Conservation (phyloP, 2,797 vertebrate genomes). For the Diplodus puntazzo region DNA sequence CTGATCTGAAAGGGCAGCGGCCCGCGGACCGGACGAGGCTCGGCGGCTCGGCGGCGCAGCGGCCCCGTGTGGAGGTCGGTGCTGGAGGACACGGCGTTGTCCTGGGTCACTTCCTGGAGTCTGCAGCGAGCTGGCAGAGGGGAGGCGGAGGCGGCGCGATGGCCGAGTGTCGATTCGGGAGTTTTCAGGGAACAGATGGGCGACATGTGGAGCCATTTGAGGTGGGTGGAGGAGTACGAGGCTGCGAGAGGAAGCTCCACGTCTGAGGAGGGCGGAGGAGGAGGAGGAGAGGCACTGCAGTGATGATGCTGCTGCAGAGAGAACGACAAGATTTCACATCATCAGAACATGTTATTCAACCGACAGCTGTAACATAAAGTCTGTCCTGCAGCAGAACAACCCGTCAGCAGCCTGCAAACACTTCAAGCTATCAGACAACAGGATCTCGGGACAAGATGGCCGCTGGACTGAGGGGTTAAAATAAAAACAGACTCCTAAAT, state of each 20-base stretch:
- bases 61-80: constrained; percentile 37
- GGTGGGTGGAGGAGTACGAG: constrained; percentile 38
- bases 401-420: too few relatives aligned
- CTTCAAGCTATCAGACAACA: too few relatives aligned
- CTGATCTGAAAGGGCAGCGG: constrained; percentile 62
- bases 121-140: background rate
- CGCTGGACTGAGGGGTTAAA: too few relatives aligned
- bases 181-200: constrained; percentile 54
- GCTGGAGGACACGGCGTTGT: constrained; percentile 77
- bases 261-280: constrained; percentile 13
- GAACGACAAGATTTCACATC: too few relatives aligned
- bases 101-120: constrained; percentile 64
- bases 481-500: too few relatives aligned
- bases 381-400: too few relatives aligned
- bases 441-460: too few relatives aligned
- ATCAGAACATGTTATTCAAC: too few relatives aligned
- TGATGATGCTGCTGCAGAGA: constrained; percentile 18
- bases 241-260: background rate
- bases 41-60: accelerated
- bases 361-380: too few relatives aligned
- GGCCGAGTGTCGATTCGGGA: accelerated
- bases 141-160: background rate
- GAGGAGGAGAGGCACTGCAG: constrained; percentile 2
- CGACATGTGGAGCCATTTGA: constrained; percentile 55
- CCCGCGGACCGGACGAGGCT: background rate